A percentile compares a stretch with the other conserved stretches of the same genome.
Evolutionary conservation across 2,797 vertebrate species (phyloP).

Genomic region (Luscinia luscinia): DNA sequence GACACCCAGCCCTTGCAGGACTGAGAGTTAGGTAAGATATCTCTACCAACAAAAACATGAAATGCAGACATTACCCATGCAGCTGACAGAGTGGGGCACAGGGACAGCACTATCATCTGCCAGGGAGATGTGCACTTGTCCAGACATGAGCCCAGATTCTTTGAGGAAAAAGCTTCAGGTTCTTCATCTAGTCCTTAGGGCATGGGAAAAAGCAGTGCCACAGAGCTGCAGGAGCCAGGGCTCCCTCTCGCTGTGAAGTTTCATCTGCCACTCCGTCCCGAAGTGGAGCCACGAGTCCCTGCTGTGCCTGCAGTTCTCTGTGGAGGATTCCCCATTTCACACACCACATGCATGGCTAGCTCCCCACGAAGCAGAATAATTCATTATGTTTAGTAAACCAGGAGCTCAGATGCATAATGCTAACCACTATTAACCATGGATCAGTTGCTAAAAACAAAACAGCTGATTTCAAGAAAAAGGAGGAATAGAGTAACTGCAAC

Average conservation of each 20-base stretch:
- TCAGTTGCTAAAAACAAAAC: conserved; percentile 49
- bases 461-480: conserved; percentile 59
- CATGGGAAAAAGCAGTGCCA: not conserved
- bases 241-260: not conserved
- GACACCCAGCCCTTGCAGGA: not conserved
- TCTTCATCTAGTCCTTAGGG: not conserved
- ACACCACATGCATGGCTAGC: not conserved
- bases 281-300: not conserved
- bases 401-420: not conserved
- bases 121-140: not conserved
- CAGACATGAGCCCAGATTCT: not conserved
- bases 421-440: conserved; percentile 50
- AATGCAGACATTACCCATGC: not conserved
- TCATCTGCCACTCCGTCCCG: not conserved
- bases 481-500: conserved; percentile 59
- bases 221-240: not conserved
- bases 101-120: not conserved
- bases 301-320: not conserved
- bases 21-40: not conserved
- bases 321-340: conserved; percentile 23
- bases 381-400: conserved; percentile 43
- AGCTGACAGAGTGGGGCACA: not conserved
- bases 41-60: not conserved
- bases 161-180: not conserved
- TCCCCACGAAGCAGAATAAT: conserved; percentile 31